A percentile compares a stretch with the other conserved stretches of the same genome.
Evolutionary conservation across 2,797 vertebrate species (phyloP).

Genomic region (Hyperoplus immaculatus): DNA sequence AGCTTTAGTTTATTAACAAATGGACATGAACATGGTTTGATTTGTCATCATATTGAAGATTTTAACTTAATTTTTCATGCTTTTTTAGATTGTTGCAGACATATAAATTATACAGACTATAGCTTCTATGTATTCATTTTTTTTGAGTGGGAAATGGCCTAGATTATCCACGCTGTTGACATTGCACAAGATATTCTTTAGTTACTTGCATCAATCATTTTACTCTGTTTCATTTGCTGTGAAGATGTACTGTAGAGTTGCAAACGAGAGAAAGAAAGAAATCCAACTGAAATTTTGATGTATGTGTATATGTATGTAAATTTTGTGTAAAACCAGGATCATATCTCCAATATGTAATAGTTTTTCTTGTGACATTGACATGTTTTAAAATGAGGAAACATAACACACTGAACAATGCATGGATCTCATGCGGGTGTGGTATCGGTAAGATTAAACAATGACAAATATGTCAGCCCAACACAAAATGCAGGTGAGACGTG

Average conservation of each 20-base stretch:
- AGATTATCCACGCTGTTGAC: not conserved
- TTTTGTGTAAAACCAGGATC: not conserved
- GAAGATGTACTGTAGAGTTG: not conserved
- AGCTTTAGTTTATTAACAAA: not conserved
- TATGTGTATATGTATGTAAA: no score
- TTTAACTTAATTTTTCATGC: not conserved
- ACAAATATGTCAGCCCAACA: slow-evolving; percentile 53
- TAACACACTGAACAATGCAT: slow-evolving; percentile 1
- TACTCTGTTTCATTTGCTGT: not conserved
- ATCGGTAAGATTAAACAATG: slow-evolving; percentile 41
- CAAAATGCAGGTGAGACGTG: slow-evolving; percentile 57
- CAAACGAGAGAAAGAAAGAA: not conserved
- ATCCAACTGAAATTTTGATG: not conserved
- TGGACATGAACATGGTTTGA: not conserved
- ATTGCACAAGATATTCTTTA: not conserved
- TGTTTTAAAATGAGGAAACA: not conserved
- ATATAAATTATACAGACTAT: not conserved
- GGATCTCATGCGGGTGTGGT: slow-evolving; percentile 9
- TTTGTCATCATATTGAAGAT: not conserved
- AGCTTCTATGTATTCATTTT: not conserved
- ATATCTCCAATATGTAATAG: not conserved
- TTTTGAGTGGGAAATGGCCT: not conserved
- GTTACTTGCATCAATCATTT: not conserved
- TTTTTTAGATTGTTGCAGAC: not conserved
- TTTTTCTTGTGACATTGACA: not conserved